These are phyloP conservation scores for Drosophila suboccidentalis DNA, from an alignment of 2,888 invertebrate species.

Conservation along the genomic window DNA sequence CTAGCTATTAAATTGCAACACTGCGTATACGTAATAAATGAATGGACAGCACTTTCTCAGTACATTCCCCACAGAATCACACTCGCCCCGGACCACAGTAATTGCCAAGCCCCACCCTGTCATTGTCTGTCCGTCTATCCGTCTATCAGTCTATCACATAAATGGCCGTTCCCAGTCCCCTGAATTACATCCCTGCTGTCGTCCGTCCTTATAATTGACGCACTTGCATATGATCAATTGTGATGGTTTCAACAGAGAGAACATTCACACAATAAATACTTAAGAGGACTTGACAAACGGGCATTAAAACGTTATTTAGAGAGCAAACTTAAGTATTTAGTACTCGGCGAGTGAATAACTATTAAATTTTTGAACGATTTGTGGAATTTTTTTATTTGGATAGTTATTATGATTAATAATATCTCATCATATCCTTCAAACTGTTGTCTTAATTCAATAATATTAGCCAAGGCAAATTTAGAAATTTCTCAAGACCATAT, in stretches of 20 bases:
- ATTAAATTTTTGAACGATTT: background rate
- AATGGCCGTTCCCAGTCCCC: background rate
- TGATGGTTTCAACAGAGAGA: slow-evolving; percentile 2
- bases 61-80: background rate
- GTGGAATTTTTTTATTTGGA: background rate
- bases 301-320: background rate
- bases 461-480: background rate
- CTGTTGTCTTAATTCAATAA: background rate
- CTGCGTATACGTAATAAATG: slow-evolving; percentile 63
- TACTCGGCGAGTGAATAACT: too few relatives aligned
- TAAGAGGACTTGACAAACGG: slow-evolving; percentile 6
- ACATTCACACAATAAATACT: background rate
- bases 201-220: slow-evolving; percentile 19
- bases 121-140: slow-evolving; percentile 7
- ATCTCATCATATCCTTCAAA: background rate
- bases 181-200: background rate
- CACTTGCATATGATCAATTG: slow-evolving; percentile 37
- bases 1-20: slow-evolving; percentile 40
- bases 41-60: slow-evolving; percentile 28
- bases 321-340: slow-evolving; percentile 1
- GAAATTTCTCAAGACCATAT: background rate
- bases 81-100: background rate
- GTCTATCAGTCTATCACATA: slow-evolving; percentile 6
- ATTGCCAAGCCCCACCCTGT: slow-evolving; percentile 13
- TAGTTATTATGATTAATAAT: background rate